phyloP scores from a whole-genome alignment of 2,113 vertebrate genomes.

The Nothocercus julius region DNA sequence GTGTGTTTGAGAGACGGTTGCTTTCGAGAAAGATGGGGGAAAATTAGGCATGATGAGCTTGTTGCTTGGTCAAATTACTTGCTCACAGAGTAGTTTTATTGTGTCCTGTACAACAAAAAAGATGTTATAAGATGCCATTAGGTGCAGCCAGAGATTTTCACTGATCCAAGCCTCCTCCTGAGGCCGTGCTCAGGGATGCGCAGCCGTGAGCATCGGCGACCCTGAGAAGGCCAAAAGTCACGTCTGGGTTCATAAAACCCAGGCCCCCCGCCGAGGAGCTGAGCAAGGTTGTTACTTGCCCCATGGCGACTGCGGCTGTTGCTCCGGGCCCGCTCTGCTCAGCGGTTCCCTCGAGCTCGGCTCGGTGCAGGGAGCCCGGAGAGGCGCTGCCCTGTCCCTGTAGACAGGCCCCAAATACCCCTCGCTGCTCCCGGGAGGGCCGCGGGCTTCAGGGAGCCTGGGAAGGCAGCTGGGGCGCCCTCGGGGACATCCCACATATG shows the following conservation, averaged over 20 bases:
- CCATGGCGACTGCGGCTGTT: fast-evolving
- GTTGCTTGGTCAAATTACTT: background rate
- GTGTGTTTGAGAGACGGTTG: background rate
- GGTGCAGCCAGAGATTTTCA: background rate
- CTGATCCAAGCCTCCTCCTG: background rate
- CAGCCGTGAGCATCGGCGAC: background rate
- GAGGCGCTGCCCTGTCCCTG: background rate
- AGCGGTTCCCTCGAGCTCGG: background rate
- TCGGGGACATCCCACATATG: background rate
- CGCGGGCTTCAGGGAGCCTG: background rate
- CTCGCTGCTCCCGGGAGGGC: background rate
- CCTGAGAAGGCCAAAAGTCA: background rate
- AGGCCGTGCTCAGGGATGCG: too few species aligned
- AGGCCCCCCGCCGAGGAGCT: background rate
- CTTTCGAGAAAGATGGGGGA: background rate
- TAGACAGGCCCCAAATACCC: conserved; percentile 68
- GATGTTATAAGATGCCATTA: background rate
- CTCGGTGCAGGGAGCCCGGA: background rate
- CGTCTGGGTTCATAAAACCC: background rate
- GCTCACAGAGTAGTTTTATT: background rate
- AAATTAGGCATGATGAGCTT: background rate
- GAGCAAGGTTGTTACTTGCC: background rate
- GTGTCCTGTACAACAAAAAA: background rate
- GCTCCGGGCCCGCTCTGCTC: background rate
- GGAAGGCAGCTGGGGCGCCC: conserved; percentile 15